Evolutionary conservation across 2,113 vertebrate species (phyloP).

Genomic region (Vanacampus margaritifer): DNA sequence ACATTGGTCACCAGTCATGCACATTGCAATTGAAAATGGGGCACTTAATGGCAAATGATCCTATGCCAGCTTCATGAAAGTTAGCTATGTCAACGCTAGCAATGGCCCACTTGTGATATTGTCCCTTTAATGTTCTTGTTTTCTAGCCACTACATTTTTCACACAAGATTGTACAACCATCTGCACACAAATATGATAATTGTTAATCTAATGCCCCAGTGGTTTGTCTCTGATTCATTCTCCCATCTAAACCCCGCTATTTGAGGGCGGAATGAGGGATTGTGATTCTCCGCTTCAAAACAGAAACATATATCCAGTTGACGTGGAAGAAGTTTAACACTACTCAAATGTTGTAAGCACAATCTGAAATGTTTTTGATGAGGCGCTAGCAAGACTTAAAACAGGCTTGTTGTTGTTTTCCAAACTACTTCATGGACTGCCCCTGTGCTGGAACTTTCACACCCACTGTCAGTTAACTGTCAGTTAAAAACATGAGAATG

Average conservation of each 20-base stretch:
- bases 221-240: constrained; percentile 54
- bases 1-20: too few relatives aligned
- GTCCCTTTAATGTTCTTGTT: not conserved
- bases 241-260: constrained; percentile 24
- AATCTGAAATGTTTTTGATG: constrained; percentile 37
- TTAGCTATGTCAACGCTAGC: too few relatives aligned
- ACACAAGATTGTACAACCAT: constrained; percentile 10
- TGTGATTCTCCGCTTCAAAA: constrained; percentile 45
- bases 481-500: constrained; percentile 38
- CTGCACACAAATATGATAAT: constrained; percentile 19
- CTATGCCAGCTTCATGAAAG: too few relatives aligned
- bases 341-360: constrained; percentile 24
- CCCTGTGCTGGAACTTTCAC: constrained; percentile 10
- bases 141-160: not conserved
- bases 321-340: constrained; percentile 21
- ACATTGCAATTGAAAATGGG: too few relatives aligned
- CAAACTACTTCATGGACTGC: constrained; percentile 16
- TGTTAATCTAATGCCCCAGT: constrained; percentile 33
- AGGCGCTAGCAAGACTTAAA: constrained; percentile 18
- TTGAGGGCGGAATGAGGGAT: constrained; percentile 28
- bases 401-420: constrained; percentile 3
- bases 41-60: too few relatives aligned
- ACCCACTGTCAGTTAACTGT: too few relatives aligned
- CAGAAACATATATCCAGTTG: constrained; percentile 23
- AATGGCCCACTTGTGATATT: constrained; percentile 8